A percentile compares a stretch with the other conserved stretches of the same genome.
Conservation (phyloP, 2,888 invertebrate species). For the Nemoura dubitans region DNA sequence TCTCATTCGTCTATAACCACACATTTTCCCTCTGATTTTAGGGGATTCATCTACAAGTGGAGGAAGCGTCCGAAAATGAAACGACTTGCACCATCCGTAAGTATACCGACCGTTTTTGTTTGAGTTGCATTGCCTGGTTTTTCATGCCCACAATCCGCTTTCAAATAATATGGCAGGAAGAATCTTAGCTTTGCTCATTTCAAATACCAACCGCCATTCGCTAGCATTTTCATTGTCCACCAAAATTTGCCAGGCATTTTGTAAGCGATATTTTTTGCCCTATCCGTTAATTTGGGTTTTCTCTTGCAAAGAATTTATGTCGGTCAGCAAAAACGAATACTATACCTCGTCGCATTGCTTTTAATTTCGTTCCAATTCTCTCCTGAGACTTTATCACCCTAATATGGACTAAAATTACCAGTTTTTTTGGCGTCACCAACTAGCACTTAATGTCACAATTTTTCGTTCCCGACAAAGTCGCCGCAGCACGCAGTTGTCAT, state of each 20-base stretch:
- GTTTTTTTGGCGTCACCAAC: constrained; percentile 18
- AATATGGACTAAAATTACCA: background rate
- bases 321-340: background rate
- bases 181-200: no score
- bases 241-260: background rate
- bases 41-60: constrained; percentile 49
- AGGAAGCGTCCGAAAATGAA: constrained; percentile 50
- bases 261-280: background rate
- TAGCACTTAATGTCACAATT: constrained; percentile 23
- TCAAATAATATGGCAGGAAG: no score
- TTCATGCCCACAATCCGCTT: background rate
- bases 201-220: background rate
- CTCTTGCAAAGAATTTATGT: background rate
- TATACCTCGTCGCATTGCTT: background rate
- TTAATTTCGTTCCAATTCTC: constrained; percentile 7
- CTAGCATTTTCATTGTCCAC: background rate
- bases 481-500: background rate
- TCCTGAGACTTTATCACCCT: background rate
- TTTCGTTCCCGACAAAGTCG: constrained; percentile 16
- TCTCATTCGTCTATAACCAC: no score
- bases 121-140: background rate
- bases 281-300: background rate
- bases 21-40: constrained; percentile 32
- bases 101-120: constrained; percentile 39
- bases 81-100: constrained; percentile 50